These are phyloP conservation scores for Dasyprocta punctata DNA, from an alignment of 2,113 vertebrate species.

Conservation along the genomic window DNA sequence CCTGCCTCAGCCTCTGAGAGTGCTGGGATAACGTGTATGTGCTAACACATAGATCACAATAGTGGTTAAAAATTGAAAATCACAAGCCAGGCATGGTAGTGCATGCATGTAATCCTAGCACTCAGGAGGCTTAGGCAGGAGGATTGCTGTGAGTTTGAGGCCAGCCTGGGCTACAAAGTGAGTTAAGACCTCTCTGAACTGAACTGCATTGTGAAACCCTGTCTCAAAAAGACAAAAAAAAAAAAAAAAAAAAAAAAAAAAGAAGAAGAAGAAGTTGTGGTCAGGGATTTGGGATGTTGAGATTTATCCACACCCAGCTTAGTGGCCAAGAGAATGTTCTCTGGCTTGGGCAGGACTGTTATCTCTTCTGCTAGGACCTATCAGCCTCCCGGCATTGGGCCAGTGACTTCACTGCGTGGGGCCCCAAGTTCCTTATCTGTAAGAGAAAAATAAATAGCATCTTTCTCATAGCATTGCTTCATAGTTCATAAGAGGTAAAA, in stretches of 20 bases:
- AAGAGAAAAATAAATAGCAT: neutral
- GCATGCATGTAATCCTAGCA: neutral
- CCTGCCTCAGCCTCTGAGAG: neutral
- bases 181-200: neutral
- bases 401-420: neutral
- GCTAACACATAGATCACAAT: neutral
- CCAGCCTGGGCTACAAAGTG: neutral
- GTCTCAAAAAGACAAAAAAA: neutral
- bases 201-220: too few species aligned
- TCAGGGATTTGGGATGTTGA: neutral
- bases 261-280: neutral
- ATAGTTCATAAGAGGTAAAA: conserved; percentile 13
- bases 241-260: neutral
- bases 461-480: neutral
- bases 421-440: conserved; percentile 47
- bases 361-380: neutral
- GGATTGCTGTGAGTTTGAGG: neutral
- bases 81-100: neutral
- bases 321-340: neutral
- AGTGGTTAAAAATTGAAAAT: neutral
- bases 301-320: neutral
- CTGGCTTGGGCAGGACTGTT: neutral
- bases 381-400: neutral
- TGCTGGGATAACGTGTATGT: neutral
- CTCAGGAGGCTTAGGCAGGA: neutral